A percentile compares a stretch with the other conserved stretches of the same genome.
Evolutionary conservation across 2,113 vertebrate genomes (phyloP).

Genomic region (Trochalopteron elliotii): DNA sequence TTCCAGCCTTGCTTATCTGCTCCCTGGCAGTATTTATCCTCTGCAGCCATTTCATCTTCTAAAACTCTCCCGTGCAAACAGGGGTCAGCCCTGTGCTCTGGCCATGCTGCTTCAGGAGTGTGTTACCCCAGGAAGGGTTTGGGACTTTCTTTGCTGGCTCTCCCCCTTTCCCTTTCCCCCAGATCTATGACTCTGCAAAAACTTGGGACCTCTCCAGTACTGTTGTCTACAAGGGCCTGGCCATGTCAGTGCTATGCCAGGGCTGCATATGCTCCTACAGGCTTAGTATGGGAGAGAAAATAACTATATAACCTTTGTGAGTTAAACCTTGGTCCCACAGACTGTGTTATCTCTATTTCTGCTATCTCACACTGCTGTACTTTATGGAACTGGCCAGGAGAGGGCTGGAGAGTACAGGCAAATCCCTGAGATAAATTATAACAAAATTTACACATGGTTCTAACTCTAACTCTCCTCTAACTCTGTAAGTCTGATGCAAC

Average conservation of each 20-base stretch:
- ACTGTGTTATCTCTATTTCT: background rate
- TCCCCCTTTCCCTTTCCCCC: background rate
- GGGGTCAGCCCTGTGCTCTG: background rate
- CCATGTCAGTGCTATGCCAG: accelerated
- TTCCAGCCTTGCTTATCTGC: background rate
- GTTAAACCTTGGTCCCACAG: background rate
- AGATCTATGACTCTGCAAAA: accelerated
- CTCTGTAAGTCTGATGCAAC: background rate
- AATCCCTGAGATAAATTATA: background rate
- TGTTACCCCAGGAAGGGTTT: background rate
- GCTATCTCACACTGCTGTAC: background rate
- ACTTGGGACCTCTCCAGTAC: background rate
- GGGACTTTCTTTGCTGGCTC: background rate
- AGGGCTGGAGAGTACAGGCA: slow-evolving; percentile 17
- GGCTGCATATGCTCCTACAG: background rate
- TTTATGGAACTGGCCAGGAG: background rate
- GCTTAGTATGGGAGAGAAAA: background rate
- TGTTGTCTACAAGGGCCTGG: background rate
- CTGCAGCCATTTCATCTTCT: background rate
- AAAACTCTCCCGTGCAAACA: background rate
- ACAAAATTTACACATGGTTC: background rate
- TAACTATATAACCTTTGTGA: background rate
- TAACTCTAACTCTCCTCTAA: background rate
- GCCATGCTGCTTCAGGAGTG: accelerated
- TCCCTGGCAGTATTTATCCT: background rate